Base-by-base conservation (phyloP, 2,113 vertebrate genomes). In the Polypterus senegalus region DNA sequence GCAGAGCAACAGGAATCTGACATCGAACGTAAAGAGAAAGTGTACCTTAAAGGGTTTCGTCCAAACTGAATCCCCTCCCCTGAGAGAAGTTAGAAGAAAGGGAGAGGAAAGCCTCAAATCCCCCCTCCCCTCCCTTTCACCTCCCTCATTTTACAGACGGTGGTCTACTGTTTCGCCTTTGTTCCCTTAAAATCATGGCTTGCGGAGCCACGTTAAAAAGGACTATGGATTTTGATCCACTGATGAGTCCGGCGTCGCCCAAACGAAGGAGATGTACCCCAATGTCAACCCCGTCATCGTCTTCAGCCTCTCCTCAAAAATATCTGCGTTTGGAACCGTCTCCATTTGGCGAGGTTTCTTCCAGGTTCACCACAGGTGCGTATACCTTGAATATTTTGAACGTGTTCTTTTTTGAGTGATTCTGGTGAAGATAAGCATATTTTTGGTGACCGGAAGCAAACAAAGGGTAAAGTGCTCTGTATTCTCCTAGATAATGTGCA, bases 171-270 rank as follows among this genome's bases (percentile, higher is more conserved):
- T 52, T 53, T 58, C 49, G 3, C 65, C 65, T 63, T 61, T 63
- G 27, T 27, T 27, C 11, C 54, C 9, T n/a, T 7, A 48, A 4
- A 63, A 49, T 77, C 79, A 98, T 98, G 94, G 94, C 94, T 73
- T 98, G 94, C 75, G 93, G 93, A 78, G 94, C 94, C 73, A 97
- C 94, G 70, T 83, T 98, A 66, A 97, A 98, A 88, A 88, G 94
- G 87, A 95, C 89, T 86, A 89, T 95, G 86, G 94, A 98, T 85
- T 98, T 97, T 76, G 94, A 97, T 81, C 93, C 94, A 9, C 79
- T 98, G 70, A 84, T 96, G 77, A 95, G 84, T 77, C 92, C 89
- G 7, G 71, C 81, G 53, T 92, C 92, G 47, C 96, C 95, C 44
- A 94, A 96, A 73, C 88, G 95, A 78, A 82, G 93, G 58, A 86